phyloP scores from a whole-genome alignment of 2,888 invertebrate species.

The Serrognathus titanus region DNA sequence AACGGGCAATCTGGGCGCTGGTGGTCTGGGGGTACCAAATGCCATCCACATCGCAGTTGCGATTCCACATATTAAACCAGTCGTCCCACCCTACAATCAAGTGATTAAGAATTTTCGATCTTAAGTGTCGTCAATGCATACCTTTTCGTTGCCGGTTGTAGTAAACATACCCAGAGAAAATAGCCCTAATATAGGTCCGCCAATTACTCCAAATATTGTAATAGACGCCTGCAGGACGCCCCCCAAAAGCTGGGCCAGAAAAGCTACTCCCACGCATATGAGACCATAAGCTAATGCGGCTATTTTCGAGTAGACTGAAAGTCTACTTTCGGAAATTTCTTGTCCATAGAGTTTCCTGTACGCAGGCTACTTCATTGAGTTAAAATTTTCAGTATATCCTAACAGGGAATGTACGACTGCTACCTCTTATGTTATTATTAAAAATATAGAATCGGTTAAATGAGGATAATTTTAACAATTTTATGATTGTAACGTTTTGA shows the following conservation, averaged over 20 bases:
- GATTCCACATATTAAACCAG: conserved; percentile 64
- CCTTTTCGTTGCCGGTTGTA: conserved; percentile 64
- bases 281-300: conserved; percentile 69
- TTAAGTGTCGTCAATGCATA: conserved; percentile 29
- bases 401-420: not conserved
- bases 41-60: conserved; percentile 76
- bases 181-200: conserved; percentile 75
- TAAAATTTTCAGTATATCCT: not conserved
- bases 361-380: conserved; percentile 36
- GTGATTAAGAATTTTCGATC: not conserved
- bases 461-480: no score
- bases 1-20: conserved; percentile 55
- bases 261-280: conserved; percentile 72
- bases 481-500: no score
- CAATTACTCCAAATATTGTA: conserved; percentile 79
- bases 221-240: conserved; percentile 79
- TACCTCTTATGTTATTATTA: not conserved
- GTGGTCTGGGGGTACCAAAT: conserved; percentile 75
- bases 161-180: conserved; percentile 81
- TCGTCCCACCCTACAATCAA: conserved; percentile 62
- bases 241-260: conserved; percentile 73
- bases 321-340: conserved; percentile 31
- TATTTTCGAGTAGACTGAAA: conserved; percentile 55
- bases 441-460: not conserved
- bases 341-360: conserved; percentile 37